Evolutionary conservation across 2,113 vertebrate genomes (phyloP).

Genomic region (Oreochromis aureus): DNA sequence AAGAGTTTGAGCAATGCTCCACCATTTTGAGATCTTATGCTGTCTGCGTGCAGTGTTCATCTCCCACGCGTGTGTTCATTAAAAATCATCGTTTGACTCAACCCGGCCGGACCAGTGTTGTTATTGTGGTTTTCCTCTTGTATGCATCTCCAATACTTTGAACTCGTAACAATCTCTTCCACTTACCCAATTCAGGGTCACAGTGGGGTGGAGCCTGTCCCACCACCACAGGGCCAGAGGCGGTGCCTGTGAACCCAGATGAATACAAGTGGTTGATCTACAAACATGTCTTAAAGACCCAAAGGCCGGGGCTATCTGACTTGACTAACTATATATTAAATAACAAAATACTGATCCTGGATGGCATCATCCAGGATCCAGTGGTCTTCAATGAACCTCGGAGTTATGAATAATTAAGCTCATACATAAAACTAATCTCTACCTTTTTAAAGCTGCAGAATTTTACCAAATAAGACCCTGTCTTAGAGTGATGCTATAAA

Average conservation of each 20-base stretch:
- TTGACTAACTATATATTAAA: not conserved
- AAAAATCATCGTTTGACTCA: too few relatives aligned
- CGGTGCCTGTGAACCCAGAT: not conserved
- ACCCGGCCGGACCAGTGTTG: too few relatives aligned
- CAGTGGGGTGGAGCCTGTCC: not conserved
- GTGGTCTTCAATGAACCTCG: not conserved
- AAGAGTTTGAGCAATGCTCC: too few relatives aligned
- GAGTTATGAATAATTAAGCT: not conserved
- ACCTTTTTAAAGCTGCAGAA: not conserved
- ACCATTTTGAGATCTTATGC: too few relatives aligned
- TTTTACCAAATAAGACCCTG: not conserved
- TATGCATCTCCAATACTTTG: too few relatives aligned
- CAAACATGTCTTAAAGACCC: not conserved
- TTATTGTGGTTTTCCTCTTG: too few relatives aligned
- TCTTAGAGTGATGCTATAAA: not conserved
- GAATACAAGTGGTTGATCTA: not conserved
- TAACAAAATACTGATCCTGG: not conserved
- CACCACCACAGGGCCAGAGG: not conserved
- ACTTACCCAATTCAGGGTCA: not conserved
- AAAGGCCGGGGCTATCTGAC: not conserved
- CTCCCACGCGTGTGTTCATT: too few relatives aligned
- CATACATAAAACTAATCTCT: not conserved
- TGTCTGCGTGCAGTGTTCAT: too few relatives aligned
- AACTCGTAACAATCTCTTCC: not conserved
- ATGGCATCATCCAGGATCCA: not conserved